A percentile compares a stretch with the other conserved stretches of the same genome.
phyloP scores from a whole-genome alignment of 2,113 vertebrate genomes.

The Macaca fascicularis region T2T-MFA8v1.1 NC_088395.1:116114001-116114500 shows the following conservation, averaged over 20 bases:
- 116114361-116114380: not conserved
- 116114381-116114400: not conserved
- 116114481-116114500: slow-evolving; percentile 59
- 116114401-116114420: not conserved
- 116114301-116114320: not conserved
- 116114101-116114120: slow-evolving; percentile 44
- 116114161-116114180: slow-evolving; percentile 47
- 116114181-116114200: slow-evolving; percentile 19
- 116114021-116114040: not conserved
- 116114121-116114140: slow-evolving; percentile 11
- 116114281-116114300: slow-evolving; percentile 43
- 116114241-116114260: slow-evolving; percentile 41
- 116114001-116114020: slow-evolving; percentile 35
- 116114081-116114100: slow-evolving; percentile 36
- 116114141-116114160: not conserved
- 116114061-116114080: not conserved
- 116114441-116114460: slow-evolving; percentile 49
- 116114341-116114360: slow-evolving; percentile 27
- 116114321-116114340: slow-evolving; percentile 4
- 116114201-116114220: not conserved
- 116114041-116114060: not conserved
- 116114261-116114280: slow-evolving; percentile 59
- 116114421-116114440: not conserved
- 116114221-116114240: not conserved
- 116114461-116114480: not conserved